phyloP scores from a whole-genome alignment of 2,888 invertebrate genomes.

The Drosophila neotestacea region DNA sequence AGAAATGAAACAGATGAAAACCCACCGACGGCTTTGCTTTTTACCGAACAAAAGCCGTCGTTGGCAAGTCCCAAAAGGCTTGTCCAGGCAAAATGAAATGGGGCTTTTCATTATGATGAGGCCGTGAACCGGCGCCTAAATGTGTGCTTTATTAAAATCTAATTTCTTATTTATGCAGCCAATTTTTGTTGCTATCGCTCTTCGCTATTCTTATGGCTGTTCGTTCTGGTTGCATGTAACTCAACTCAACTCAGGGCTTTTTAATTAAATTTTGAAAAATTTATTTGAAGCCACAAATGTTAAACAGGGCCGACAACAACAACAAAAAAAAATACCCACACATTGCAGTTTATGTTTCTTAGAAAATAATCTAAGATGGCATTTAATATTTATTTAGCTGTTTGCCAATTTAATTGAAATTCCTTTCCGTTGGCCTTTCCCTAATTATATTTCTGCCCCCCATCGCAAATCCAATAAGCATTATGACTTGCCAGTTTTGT shows the following conservation, averaged over 20 bases:
- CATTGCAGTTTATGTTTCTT: conserved; percentile 30
- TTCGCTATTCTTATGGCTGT: background rate
- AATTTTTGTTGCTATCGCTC: conserved; percentile 32
- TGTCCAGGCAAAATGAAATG: conserved; percentile 36
- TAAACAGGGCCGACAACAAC: background rate
- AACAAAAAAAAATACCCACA: background rate
- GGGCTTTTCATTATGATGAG: conserved; percentile 53
- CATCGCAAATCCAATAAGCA: conserved; percentile 75
- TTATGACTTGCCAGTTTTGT: conserved; percentile 68
- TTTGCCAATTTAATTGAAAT: conserved; percentile 74
- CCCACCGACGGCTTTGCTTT: conserved; percentile 7
- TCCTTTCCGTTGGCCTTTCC: conserved; percentile 49
- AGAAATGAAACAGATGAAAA: conserved; percentile 7
- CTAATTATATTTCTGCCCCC: conserved; percentile 65
- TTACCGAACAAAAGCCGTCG: conserved; percentile 27
- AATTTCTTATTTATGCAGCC: conserved; percentile 75
- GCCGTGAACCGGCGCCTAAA: conserved; percentile 36
- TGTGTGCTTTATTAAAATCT: conserved; percentile 74
- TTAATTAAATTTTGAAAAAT: conserved; percentile 77
- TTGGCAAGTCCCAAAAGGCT: conserved; percentile 65
- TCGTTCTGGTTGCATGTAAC: conserved; percentile 19
- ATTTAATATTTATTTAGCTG: conserved; percentile 46
- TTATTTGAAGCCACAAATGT: conserved; percentile 54
- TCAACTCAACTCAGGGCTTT: conserved; percentile 30
- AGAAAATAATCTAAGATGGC: conserved; percentile 28